Base-by-base conservation (phyloP, 1,140 invertebrate genomes). In the Calephelis nemesis region DNA sequence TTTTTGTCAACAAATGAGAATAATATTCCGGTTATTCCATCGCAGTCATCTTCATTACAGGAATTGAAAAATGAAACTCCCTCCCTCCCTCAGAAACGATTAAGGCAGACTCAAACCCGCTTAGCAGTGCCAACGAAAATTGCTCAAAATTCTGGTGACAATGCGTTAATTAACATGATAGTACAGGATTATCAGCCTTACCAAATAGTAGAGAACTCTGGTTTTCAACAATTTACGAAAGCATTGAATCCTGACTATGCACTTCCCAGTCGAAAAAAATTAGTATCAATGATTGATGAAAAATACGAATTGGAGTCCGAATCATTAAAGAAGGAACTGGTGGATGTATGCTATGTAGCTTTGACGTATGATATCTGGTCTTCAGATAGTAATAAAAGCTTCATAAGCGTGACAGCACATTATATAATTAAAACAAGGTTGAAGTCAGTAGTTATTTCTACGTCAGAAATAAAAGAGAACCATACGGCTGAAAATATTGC, bases 341-440 rank as follows among this genome's bases (percentile, higher is more conserved):
- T 64, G 58, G 62, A 65, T 58, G 58, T 66, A 71, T 40, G 19
- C 64, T 62, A 77, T 74, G 47, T 79, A 67, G 71, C 75, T 2
- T 48, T 79, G 39, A 81, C 79, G 42, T 72, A 70, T 50, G 77
- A 74, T 69, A 76, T 81, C 48, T 81, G 73, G 77, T 73, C 75
- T n/a, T 81, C 79, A 12, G 79, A 81, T 60, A 79, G 73, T 68
- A 71, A 81, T 66, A 79, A 74, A 72, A 67, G 75, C 12, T 50
- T 71, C 71, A 76, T 79, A 63, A 73, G 72, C 65, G 7, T 76
- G 49, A 81, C 79, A 39, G 67, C 64, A 65, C 75, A 81, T 74
- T 78, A 67, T 58, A 74, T 79, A 68, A 75, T 67, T 64, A 69
- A 62, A 64, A 30, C 30, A 30, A 30, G 30, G 1, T 62, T 74